Conservation (phyloP, 2,888 invertebrate genomes). For the Drosophila greeni region DNA sequence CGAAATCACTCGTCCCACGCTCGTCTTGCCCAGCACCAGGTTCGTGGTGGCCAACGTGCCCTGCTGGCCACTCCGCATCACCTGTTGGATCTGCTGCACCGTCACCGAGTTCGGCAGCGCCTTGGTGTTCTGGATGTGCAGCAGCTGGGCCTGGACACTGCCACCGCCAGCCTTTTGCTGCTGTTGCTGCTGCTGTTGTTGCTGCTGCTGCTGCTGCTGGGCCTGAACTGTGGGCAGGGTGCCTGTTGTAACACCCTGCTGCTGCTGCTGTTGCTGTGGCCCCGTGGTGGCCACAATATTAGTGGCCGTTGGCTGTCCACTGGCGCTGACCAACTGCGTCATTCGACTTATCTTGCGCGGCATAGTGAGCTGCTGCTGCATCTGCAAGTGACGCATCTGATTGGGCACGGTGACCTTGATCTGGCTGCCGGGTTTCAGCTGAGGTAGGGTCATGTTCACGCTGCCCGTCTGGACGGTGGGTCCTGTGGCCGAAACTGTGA, state of each 20-base stretch:
- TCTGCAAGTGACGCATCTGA: constrained; percentile 83
- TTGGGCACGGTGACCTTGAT: constrained; percentile 81
- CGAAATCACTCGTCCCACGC: constrained; percentile 83
- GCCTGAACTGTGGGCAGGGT: constrained; percentile 63
- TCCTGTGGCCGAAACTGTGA: constrained; percentile 73
- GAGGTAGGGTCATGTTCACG: constrained; percentile 78
- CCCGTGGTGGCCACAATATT: constrained; percentile 57
- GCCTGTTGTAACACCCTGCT: constrained; percentile 50
- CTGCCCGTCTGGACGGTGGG: constrained; percentile 66
- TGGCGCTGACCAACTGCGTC: constrained; percentile 79
- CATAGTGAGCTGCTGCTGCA: constrained; percentile 81
- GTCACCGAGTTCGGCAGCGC: constrained; percentile 82
- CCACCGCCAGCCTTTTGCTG: constrained; percentile 67
- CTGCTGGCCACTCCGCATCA: constrained; percentile 83
- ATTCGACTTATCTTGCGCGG: constrained; percentile 83
- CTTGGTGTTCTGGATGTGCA: constrained; percentile 83
- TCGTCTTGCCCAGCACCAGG: constrained; percentile 82
- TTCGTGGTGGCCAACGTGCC: constrained; percentile 78
- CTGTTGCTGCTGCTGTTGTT: constrained; percentile 56
- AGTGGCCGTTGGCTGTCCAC: constrained; percentile 64
- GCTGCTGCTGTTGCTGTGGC: constrained; percentile 55
- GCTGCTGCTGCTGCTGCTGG: constrained; percentile 34
- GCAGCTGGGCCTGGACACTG: constrained; percentile 84
- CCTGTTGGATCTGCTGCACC: constrained; percentile 87
- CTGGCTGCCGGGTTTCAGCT: constrained; percentile 78